phyloP scores from a whole-genome alignment of 2,888 invertebrate genomes.

The Glaucopsyche alexis region DNA sequence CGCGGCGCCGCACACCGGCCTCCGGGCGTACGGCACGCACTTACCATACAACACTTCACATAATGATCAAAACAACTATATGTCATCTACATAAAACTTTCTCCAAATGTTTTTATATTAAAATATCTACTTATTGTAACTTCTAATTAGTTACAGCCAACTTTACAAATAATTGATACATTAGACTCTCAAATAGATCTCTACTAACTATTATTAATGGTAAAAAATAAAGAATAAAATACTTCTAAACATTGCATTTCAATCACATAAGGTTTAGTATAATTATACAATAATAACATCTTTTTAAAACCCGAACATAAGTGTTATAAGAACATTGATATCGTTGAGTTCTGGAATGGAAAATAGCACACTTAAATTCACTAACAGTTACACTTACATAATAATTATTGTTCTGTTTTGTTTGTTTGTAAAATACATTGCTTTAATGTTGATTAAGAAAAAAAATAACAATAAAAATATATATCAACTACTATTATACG shows the following conservation, averaged over 20 bases:
- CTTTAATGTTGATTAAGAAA: conserved; percentile 76
- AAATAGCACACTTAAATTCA: conserved; percentile 81
- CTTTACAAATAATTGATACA: conserved; percentile 81
- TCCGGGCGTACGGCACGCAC: conserved; percentile 52
- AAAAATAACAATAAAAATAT: conserved; percentile 78
- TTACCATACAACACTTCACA: conserved; percentile 75
- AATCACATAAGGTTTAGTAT: conserved; percentile 80
- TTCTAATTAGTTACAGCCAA: conserved; percentile 80
- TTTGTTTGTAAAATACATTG: conserved; percentile 79
- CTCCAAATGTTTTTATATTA: conserved; percentile 80
- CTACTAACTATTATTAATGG: conserved; percentile 80
- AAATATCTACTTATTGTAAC: conserved; percentile 80
- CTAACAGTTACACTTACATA: conserved; percentile 79
- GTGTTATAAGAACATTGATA: conserved; percentile 78
- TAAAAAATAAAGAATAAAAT: conserved; percentile 81
- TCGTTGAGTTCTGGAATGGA: conserved; percentile 80
- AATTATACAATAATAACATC: conserved; percentile 78
- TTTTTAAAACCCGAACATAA: conserved; percentile 78
- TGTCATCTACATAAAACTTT: conserved; percentile 79
- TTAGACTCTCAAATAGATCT: conserved; percentile 81
- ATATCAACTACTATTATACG: conserved; percentile 71
- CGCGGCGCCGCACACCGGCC: conserved; percentile 39
- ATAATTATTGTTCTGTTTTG: conserved; percentile 80
- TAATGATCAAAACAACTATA: conserved; percentile 78
- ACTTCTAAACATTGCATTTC: conserved; percentile 81